A percentile compares a stretch with the other conserved stretches of the same genome.
Evolutionary conservation across 2,113 vertebrate species (phyloP).

Genomic region (Micromys minutus): DNA sequence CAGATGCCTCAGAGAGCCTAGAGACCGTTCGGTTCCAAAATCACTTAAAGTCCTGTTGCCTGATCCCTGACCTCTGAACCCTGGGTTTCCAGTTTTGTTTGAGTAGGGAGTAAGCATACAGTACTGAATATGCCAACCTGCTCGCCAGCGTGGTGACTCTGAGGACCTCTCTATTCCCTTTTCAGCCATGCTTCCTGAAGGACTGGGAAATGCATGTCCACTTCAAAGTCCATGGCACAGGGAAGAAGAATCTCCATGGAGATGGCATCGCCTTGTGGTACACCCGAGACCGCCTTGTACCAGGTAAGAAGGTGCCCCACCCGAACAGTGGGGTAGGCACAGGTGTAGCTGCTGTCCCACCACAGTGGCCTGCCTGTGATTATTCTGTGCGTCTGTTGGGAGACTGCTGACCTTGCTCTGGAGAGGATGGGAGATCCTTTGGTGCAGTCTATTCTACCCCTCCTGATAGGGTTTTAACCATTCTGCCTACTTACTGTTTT

Average conservation of each 20-base stretch:
- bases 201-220: conserved; percentile 99
- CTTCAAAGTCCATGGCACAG: conserved; percentile 94
- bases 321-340: too few relatives aligned
- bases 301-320: conserved; percentile 85
- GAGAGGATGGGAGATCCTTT: too few relatives aligned
- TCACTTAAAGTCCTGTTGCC: not conserved
- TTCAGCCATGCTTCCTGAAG: conserved; percentile 96
- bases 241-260: conserved; percentile 97
- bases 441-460: too few relatives aligned
- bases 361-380: not conserved
- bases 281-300: conserved; percentile 92
- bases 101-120: not conserved
- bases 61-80: not conserved
- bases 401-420: not conserved
- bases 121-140: not conserved
- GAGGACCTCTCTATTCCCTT: not conserved
- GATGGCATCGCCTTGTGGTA: conserved; percentile 99
- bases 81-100: not conserved
- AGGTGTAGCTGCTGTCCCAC: not conserved
- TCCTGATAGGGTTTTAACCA: not conserved
- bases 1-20: not conserved
- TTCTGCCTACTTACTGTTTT: not conserved
- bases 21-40: not conserved
- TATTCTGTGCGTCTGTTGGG: not conserved
- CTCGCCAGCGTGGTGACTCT: not conserved